Evolutionary conservation across 2,888 invertebrate species (phyloP), one percentile per base, ranked within the genome.

Genomic region (Holacanthella duospinosa): DNA sequence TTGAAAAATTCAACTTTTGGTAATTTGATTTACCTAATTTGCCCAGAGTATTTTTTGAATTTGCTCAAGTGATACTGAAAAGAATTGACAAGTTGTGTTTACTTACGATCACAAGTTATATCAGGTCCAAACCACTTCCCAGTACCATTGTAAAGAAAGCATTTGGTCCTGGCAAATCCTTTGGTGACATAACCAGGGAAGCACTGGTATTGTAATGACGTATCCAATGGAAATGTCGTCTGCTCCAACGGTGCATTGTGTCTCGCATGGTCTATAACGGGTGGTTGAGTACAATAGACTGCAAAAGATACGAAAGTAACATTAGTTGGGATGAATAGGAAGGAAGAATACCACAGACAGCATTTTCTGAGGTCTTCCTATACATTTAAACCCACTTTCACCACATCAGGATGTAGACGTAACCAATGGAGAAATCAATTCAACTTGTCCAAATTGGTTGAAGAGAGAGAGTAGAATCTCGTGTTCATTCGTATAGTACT

Each of bases 71-170:
- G n/a, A n/a, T n/a, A n/a, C n/a, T n/a, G n/a, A n/a, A n/a, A n/a
- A n/a, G n/a, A n/a, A n/a, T n/a, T n/a, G n/a, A n/a, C n/a, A n/a
- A n/a, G n/a, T 36, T 36, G 6, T 36, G 9, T 29, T 56, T 66
- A 83, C 84, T 86, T 80, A 87, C 95, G 93, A 83, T 92, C 90
- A 77, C 97, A 99, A 66, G 88, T 86, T 74, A 99, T 89, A 74
- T 95, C 93, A 1, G 96, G 96, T 1, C 97, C 97, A 75, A 91
- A 94, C 97, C 97, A 99, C 70, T 89, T 89, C 1, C 95, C 94
- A 0, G 80, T 79, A 1, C 83, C 86, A 72, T 93, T 90, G 73
- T 92, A 90, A 65, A 90, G 87, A 68, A 95, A 80, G 77, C 97
- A 99, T 79, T 94, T 95, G 57, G 96, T 93, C 53, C 88, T 81